phyloP scores from a whole-genome alignment of 2,113 vertebrate genomes.

The Callipepla californica region DNA sequence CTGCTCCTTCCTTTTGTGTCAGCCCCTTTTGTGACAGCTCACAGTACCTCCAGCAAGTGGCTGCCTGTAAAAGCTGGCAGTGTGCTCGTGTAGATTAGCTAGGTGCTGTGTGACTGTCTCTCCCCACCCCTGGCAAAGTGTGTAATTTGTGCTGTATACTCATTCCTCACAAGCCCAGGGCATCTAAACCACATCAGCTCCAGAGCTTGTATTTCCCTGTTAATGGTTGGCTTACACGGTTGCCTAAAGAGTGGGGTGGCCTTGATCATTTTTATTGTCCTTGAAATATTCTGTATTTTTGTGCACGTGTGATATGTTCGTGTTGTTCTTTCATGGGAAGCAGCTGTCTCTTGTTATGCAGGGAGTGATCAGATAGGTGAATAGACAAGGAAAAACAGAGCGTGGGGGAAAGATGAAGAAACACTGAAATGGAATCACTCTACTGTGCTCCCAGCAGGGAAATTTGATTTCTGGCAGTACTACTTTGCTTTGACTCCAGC shows the following conservation, averaged over 20 bases:
- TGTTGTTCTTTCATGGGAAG: background rate
- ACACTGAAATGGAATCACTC: background rate
- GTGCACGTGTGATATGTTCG: fast-evolving
- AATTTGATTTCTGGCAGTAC: background rate
- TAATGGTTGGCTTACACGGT: background rate
- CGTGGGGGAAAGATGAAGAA: background rate
- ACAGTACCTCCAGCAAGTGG: background rate
- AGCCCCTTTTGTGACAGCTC: background rate
- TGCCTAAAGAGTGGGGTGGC: background rate
- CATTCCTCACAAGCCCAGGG: background rate
- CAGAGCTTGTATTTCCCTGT: background rate
- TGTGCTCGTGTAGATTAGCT: background rate
- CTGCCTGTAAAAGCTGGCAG: background rate
- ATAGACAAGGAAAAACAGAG: background rate
- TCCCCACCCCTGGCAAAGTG: fast-evolving
- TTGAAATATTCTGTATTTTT: background rate
- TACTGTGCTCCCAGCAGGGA: background rate
- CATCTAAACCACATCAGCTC: background rate
- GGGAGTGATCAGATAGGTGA: background rate
- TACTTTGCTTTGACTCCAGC: background rate
- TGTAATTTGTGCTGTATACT: background rate
- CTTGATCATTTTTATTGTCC: background rate
- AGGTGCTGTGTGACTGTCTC: background rate
- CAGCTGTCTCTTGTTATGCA: background rate
- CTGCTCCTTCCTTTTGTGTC: background rate